These are phyloP conservation scores for Melanaphis sacchari DNA, from an alignment of 1,140 invertebrate species.

Conservation along the genomic window DNA sequence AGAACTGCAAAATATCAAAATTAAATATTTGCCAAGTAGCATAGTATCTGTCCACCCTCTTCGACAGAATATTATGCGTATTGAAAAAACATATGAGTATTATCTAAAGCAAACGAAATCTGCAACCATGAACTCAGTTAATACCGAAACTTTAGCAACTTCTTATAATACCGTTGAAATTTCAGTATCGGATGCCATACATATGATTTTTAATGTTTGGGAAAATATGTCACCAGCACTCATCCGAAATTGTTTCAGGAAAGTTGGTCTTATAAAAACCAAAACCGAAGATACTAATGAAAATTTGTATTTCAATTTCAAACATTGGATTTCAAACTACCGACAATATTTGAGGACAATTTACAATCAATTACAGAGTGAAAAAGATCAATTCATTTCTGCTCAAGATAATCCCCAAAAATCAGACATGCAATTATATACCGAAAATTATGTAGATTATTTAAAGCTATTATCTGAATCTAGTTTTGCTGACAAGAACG, in stretches of 20 bases:
- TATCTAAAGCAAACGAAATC: background rate
- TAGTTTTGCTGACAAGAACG: background rate
- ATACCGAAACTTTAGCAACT: background rate
- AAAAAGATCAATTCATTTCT: background rate
- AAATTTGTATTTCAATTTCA: background rate
- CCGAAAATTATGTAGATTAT: background rate
- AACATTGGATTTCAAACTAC: background rate
- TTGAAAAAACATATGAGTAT: background rate
- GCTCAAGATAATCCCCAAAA: background rate
- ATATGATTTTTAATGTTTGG: background rate
- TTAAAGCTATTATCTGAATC: background rate
- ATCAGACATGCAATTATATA: background rate
- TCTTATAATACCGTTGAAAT: background rate
- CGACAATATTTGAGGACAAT: background rate
- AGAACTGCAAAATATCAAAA: background rate
- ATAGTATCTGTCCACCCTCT: background rate
- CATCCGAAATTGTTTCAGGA: conserved; percentile 1
- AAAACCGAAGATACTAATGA: background rate
- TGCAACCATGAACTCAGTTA: background rate
- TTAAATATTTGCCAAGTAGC: background rate
- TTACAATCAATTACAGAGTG: background rate
- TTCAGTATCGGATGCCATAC: background rate
- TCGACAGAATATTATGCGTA: background rate
- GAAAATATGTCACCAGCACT: background rate
- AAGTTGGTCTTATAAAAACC: background rate